Conservation (phyloP, 1,140 invertebrate genomes). For the Leptinotarsa lineolata region DNA sequence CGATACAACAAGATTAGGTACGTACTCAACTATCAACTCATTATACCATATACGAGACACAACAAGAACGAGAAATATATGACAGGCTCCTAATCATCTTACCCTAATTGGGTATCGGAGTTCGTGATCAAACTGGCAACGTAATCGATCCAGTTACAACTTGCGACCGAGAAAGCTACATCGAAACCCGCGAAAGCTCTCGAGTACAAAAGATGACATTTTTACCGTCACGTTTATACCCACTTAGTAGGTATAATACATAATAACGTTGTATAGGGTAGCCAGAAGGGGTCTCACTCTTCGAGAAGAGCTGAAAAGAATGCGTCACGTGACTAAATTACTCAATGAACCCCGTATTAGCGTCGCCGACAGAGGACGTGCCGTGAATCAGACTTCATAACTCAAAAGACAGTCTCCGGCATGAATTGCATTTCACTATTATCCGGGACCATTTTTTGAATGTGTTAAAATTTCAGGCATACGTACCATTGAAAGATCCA, state of each 20-base stretch:
- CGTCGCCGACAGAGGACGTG: conserved; percentile 41
- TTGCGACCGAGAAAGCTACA: neutral
- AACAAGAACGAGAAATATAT: neutral
- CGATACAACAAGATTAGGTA: too few relatives aligned
- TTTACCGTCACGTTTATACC: conserved; percentile 44
- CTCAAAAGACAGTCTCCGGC: neutral
- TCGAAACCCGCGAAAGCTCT: neutral
- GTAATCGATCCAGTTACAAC: conserved; percentile 16
- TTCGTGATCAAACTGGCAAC: conserved; percentile 16
- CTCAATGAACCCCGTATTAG: conserved; percentile 48
- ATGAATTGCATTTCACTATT: too few relatives aligned
- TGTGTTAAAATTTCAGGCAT: too few relatives aligned
- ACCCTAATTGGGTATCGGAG: conserved; percentile 17
- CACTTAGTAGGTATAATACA: conserved; percentile 47
- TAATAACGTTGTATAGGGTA: conserved; percentile 45
- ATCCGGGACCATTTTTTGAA: too few relatives aligned
- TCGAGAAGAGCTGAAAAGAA: conserved; percentile 41
- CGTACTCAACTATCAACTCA: too few relatives aligned
- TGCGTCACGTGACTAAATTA: conserved; percentile 50
- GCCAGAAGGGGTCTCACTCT: neutral
- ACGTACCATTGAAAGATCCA: too few relatives aligned
- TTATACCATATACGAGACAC: too few relatives aligned
- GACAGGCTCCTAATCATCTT: conserved; percentile 15
- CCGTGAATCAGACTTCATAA: conserved; percentile 39
- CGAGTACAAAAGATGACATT: conserved; percentile 33